Evolutionary conservation across 2,888 invertebrate species (phyloP).

Genomic region (Abrostola tripartita): DNA sequence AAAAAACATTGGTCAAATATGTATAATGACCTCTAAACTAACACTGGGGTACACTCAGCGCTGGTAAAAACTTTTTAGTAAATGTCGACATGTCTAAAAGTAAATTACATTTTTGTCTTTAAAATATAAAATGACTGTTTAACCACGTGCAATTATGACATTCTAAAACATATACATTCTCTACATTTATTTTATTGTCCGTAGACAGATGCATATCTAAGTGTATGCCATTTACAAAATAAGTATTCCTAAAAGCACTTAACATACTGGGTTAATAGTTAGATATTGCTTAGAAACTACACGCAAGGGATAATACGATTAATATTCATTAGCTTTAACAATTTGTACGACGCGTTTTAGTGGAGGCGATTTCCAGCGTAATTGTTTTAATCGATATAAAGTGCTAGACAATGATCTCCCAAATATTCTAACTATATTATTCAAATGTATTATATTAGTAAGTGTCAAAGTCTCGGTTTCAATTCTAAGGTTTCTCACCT

Average conservation of each 20-base stretch:
- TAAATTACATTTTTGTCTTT: no score
- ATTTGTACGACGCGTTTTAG: slow-evolving; percentile 27
- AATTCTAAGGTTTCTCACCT: no score
- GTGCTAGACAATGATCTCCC: slow-evolving; percentile 42
- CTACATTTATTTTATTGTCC: slow-evolving; percentile 15
- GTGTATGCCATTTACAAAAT: slow-evolving; percentile 24
- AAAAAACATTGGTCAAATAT: no score
- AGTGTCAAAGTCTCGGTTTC: no score
- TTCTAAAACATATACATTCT: no score
- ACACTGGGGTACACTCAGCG: no score
- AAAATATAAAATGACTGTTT: no score
- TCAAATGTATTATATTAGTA: background rate
- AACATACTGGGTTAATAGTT: slow-evolving; percentile 57
- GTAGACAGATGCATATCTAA: slow-evolving; percentile 8
- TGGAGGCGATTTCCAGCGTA: slow-evolving; percentile 13
- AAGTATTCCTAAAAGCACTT: slow-evolving; percentile 46
- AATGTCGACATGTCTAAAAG: no score
- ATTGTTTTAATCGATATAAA: slow-evolving; percentile 43
- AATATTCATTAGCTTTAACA: slow-evolving; percentile 45
- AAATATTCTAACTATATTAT: slow-evolving; percentile 16
- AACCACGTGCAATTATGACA: background rate
- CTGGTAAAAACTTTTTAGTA: no score
- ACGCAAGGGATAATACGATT: slow-evolving; percentile 54
- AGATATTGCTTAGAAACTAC: slow-evolving; percentile 35
- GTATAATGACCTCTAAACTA: no score